Conservation (phyloP, 2,888 invertebrate genomes). For the Augiades crinisus region DNA sequence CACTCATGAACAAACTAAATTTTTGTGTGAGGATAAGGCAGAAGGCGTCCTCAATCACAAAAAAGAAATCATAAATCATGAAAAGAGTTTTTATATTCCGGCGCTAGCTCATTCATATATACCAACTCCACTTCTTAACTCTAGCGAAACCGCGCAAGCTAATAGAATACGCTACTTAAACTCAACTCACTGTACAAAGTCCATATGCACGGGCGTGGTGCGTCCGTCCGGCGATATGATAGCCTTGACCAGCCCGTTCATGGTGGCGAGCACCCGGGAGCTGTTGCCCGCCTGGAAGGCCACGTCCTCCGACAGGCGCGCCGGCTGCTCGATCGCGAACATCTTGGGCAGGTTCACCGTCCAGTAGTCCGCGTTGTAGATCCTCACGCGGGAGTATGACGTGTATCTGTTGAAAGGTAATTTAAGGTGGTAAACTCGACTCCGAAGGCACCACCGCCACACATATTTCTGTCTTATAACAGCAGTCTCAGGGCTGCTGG, state of each 20-base stretch:
- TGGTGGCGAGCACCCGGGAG: constrained; percentile 82
- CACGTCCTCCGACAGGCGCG: constrained; percentile 57
- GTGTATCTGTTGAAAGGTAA: constrained; percentile 55
- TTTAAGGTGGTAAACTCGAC: not conserved
- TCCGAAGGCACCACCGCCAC: no score
- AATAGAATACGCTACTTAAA: no score
- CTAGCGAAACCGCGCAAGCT: no score
- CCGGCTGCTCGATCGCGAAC: constrained; percentile 63
- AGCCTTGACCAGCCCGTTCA: constrained; percentile 88
- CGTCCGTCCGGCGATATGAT: constrained; percentile 63
- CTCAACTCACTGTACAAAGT: constrained; percentile 88
- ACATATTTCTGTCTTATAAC: no score
- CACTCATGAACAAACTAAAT: no score
- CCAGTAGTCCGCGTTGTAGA: constrained; percentile 79
- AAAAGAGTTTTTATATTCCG: no score
- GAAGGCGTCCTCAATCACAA: no score
- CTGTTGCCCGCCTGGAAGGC: constrained; percentile 54
- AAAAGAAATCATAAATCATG: no score
- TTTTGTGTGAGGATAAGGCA: no score
- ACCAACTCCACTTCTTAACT: no score
- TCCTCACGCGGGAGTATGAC: constrained; percentile 74
- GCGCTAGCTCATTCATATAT: no score
- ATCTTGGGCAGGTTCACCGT: constrained; percentile 66
- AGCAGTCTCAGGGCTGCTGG: no score
- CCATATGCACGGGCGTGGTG: constrained; percentile 84